Percentiles rank a stretch among this genome's conserved stretches.
These are phyloP conservation scores for Serilophus lunatus DNA, from an alignment of 2,113 vertebrate genomes.

Conservation along the genomic window DNA sequence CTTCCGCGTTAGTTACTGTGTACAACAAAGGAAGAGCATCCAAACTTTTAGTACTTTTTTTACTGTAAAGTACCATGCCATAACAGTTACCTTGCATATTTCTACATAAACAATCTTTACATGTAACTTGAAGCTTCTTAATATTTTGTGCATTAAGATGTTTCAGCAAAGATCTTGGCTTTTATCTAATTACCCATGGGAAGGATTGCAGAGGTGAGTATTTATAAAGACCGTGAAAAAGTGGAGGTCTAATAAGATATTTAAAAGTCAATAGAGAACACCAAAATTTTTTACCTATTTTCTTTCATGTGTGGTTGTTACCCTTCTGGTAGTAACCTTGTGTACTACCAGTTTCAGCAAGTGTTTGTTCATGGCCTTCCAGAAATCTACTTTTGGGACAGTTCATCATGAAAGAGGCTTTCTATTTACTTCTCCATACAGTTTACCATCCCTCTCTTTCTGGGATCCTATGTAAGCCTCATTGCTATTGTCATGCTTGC, in stretches of 20 bases:
- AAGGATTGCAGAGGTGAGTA: background rate
- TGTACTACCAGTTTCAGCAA: background rate
- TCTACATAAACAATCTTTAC: background rate
- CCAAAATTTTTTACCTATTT: background rate
- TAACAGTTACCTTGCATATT: background rate
- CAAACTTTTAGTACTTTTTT: background rate
- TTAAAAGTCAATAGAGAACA: background rate
- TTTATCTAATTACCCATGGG: background rate
- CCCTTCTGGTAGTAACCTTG: background rate
- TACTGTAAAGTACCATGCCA: background rate
- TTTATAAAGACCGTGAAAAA: background rate
- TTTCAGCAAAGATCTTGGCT: background rate
- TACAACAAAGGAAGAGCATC: background rate
- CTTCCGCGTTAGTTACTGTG: background rate
- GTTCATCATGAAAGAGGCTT: background rate
- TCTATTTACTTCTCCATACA: background rate
- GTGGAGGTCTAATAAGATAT: background rate
- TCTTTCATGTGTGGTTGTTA: background rate
- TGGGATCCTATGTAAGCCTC: background rate
- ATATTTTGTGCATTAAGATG: background rate
- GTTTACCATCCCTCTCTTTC: background rate
- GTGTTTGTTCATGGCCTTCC: background rate
- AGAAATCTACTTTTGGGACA: background rate
- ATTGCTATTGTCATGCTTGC: background rate
- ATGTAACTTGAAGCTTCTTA: background rate